Percentiles rank a stretch among this genome's conserved stretches.
Conservation (phyloP, 2,797 vertebrate genomes). For the Sebastes wilsoni region DNA sequence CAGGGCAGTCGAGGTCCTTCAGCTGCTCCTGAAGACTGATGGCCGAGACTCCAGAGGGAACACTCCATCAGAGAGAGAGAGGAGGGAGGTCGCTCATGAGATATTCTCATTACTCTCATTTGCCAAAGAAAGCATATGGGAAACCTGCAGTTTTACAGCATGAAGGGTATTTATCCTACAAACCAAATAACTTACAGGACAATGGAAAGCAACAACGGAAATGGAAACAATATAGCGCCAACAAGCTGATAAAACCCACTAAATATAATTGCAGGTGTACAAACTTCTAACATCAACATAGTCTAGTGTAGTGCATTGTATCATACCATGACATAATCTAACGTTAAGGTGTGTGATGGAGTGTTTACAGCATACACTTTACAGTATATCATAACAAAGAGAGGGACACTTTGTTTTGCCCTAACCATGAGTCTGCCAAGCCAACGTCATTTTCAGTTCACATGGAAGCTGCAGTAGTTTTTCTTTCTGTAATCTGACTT, state of each 20-base stretch:
- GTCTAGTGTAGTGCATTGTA: not conserved
- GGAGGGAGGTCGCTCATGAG: not conserved
- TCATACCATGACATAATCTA: not conserved
- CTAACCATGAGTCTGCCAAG: not conserved
- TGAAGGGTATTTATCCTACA: not conserved
- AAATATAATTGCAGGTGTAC: not conserved
- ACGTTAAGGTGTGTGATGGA: not conserved
- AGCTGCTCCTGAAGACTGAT: constrained; percentile 57
- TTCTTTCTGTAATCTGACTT: not conserved
- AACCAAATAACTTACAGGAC: not conserved
- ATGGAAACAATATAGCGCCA: not conserved
- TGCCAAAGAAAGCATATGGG: constrained; percentile 29
- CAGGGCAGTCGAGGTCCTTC: constrained; percentile 51
- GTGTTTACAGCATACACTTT: not conserved
- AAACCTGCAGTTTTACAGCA: constrained; percentile 15
- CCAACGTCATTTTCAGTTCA: not conserved
- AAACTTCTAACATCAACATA: not conserved
- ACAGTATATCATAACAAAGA: not conserved
- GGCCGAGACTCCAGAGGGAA: constrained; percentile 41
- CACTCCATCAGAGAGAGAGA: constrained; percentile 42
- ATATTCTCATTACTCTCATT: constrained; percentile 42
- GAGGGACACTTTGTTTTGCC: not conserved
- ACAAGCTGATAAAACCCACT: not conserved
- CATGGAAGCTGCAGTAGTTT: too few relatives aligned
- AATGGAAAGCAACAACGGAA: constrained; percentile 19